phyloP scores from a whole-genome alignment of 2,888 invertebrate species.

The Theretra japonica region DNA sequence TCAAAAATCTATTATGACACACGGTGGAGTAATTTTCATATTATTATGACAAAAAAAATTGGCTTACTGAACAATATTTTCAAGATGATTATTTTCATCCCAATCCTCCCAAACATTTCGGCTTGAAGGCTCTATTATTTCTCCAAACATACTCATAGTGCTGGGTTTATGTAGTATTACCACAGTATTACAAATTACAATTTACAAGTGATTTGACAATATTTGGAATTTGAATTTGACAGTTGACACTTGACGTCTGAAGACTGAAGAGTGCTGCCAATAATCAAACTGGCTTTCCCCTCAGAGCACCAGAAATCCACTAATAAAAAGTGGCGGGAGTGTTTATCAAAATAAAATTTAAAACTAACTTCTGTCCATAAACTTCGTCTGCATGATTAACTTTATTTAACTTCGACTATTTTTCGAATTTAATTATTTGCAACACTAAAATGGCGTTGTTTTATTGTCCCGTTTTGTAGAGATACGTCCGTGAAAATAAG shows the following conservation, averaged over 20 bases:
- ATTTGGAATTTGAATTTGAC: conserved; percentile 6
- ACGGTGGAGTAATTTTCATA: not conserved
- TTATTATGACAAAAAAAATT: not conserved
- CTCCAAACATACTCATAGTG: conserved; percentile 70
- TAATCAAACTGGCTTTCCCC: too few species aligned
- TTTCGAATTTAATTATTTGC: not conserved
- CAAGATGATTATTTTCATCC: conserved; percentile 62
- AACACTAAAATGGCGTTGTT: conserved; percentile 1
- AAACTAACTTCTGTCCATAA: too few species aligned
- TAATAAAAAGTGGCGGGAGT: too few species aligned
- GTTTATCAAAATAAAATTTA: too few species aligned
- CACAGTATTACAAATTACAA: too few species aligned
- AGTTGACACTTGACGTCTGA: not conserved
- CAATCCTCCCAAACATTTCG: conserved; percentile 78
- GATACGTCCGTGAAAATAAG: not conserved
- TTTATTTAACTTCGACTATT: too few species aligned
- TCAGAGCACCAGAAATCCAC: too few species aligned
- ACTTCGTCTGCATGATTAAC: too few species aligned
- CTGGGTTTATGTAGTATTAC: not conserved
- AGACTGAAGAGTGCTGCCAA: too few species aligned
- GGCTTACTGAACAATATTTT: conserved; percentile 50
- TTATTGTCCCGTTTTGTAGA: not conserved
- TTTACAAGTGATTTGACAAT: not conserved
- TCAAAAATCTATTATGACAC: not conserved
- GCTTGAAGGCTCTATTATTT: conserved; percentile 73